phyloP scores from a whole-genome alignment of 2,113 vertebrate species.

The Gopherus flavomarginatus region DNA sequence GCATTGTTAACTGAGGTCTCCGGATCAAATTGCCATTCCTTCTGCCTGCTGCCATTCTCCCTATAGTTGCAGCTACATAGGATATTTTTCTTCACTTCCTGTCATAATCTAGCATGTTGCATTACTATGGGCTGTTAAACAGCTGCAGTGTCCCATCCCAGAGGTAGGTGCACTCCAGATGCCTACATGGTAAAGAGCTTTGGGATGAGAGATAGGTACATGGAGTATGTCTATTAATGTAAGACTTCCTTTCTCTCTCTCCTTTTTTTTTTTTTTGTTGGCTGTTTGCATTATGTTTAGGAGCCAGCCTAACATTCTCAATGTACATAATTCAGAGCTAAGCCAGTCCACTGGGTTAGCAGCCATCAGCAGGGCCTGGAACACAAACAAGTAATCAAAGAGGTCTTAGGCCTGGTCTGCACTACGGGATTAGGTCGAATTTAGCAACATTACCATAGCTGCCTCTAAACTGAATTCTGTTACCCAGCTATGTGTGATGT shows the following conservation, averaged over 20 bases:
- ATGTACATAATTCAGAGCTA: background rate
- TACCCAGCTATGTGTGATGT: too few relatives aligned
- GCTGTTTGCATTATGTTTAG: background rate
- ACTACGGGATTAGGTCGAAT: too few relatives aligned
- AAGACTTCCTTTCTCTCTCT: background rate
- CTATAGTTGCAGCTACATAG: slow-evolving; percentile 34
- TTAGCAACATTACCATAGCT: too few relatives aligned
- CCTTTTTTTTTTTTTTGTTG: background rate
- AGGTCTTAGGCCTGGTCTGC: too few relatives aligned
- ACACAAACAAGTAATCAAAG: background rate
- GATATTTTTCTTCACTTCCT: background rate
- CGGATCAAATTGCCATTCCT: slow-evolving; percentile 44
- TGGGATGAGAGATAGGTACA: accelerated
- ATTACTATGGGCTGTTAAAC: background rate
- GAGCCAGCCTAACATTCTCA: background rate
- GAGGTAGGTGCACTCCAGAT: background rate
- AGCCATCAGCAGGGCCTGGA: background rate
- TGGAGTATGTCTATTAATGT: background rate
- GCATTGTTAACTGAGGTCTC: slow-evolving; percentile 18
- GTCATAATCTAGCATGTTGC: background rate
- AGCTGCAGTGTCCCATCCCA: background rate
- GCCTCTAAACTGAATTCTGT: too few relatives aligned
- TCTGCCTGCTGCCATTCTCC: slow-evolving; percentile 31
- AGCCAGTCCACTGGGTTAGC: background rate
- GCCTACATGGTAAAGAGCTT: background rate